Evolutionary conservation across 2,797 vertebrate genomes (phyloP).

Genomic region (Aulostomus chinensis): DNA sequence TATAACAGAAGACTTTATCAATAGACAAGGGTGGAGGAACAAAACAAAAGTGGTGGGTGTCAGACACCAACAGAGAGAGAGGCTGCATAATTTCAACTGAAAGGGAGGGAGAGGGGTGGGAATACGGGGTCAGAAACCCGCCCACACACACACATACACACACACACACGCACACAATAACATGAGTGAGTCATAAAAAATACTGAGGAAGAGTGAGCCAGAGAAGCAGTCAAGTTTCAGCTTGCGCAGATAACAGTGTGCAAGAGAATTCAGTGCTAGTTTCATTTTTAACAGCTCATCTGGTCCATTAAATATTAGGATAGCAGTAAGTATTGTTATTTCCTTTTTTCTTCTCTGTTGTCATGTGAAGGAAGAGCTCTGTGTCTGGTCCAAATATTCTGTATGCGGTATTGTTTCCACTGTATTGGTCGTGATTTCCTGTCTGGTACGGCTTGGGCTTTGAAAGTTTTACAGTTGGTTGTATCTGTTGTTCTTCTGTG

Average conservation of each 20-base stretch:
- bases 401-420: slow-evolving; percentile 11
- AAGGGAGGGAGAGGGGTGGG: slow-evolving; percentile 19
- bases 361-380: slow-evolving; percentile 21
- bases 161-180: slow-evolving; percentile 50
- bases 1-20: too few relatives aligned
- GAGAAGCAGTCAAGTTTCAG: slow-evolving; percentile 45
- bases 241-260: slow-evolving; percentile 1
- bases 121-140: slow-evolving; percentile 16
- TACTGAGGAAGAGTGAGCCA: slow-evolving; percentile 28
- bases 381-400: slow-evolving; percentile 29
- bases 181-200: slow-evolving; percentile 66
- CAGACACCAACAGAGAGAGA: slow-evolving; percentile 1
- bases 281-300: background rate
- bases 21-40: slow-evolving; percentile 3
- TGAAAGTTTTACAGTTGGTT: background rate
- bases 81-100: background rate
- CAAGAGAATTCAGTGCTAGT: background rate
- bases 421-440: background rate
- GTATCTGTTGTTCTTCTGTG: background rate
- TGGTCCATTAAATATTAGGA: slow-evolving; percentile 5
- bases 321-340: slow-evolving; percentile 54
- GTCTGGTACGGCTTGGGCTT: slow-evolving; percentile 12
- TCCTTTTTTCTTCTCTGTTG: slow-evolving; percentile 5
- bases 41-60: background rate
- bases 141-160: slow-evolving; percentile 60